Base-by-base conservation (phyloP, 2,797 vertebrate species). In the Dromococcyx pavoninus region DNA sequence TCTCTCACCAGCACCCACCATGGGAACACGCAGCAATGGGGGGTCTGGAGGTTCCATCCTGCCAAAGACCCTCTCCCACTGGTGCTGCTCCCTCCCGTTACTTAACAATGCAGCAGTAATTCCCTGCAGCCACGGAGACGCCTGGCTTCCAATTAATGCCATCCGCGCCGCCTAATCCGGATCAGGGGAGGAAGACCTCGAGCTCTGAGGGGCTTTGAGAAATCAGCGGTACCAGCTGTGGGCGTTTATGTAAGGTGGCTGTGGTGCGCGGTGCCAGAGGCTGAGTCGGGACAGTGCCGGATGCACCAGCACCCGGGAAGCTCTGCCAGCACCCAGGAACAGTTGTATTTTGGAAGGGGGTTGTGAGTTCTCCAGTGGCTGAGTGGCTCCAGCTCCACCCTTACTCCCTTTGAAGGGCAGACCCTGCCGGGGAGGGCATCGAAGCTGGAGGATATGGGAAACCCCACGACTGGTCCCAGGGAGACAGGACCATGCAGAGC, bases 201-300 rank as follows among this genome's bases (percentile, higher is more conserved):
- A 69, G 86, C 91, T 96, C 86, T 79, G 91, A 85, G 91, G 84
- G 58, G 87, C 93, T 96, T 95, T 95, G 75, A 37, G 91, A 70
- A 82, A 74, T 91, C 83, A 71, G 79, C 3, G 4, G 56, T 2
- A 23, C 69, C 12, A 37, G 37, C 46, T 62, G n/a, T 4, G 0
- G 50, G 32, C 9, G 3, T 95, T 96, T 96, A 95, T 14, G 14
- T 96, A 95, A 96, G 66, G 84, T 5, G 35, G 78, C 66, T 44
- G 58, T 1, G 2, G 23, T 24, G 56, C 4, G 2, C 2, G 2
- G 57, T 17, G 70, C 73, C 5, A 1, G 83, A 41, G 73, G 69
- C 12, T 0, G 60, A 51, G 73, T 56, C 3, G 5, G 41, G 33
- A 19, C 0, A 0, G 0, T 30, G 81, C 69, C 65, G 62, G 50